Percentiles rank a stretch among this genome's conserved stretches.
Conservation (phyloP, 2,113 vertebrate genomes). For the Recurvirostra avosetta region DNA sequence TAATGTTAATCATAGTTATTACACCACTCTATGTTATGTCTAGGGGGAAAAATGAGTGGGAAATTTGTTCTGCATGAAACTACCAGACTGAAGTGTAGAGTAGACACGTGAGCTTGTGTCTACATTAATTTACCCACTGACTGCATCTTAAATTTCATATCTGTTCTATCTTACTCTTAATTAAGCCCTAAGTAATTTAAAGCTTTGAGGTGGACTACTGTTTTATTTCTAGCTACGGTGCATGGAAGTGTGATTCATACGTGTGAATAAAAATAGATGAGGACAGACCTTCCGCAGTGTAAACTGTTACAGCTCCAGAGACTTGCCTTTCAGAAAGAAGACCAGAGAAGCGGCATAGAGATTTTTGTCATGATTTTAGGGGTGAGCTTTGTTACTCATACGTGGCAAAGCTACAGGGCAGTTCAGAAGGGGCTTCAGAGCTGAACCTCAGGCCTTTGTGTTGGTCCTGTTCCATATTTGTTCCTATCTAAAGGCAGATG, state of each 20-base stretch:
- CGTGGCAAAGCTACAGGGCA: not conserved
- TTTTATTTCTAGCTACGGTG: constrained; percentile 51
- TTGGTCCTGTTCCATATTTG: not conserved
- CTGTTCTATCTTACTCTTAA: constrained; percentile 36
- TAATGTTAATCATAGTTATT: constrained; percentile 43
- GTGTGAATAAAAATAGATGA: constrained; percentile 48
- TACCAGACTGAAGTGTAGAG: not conserved
- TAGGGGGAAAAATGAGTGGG: not conserved
- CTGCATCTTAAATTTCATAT: constrained; percentile 46
- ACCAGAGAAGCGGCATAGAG: not conserved
- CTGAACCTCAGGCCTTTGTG: not conserved
- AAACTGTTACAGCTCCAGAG: not conserved
- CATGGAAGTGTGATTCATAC: constrained; percentile 33
- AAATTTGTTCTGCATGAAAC: constrained; percentile 27
- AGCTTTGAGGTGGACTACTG: constrained; percentile 29
- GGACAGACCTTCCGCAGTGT: constrained; percentile 28
- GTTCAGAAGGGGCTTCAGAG: not conserved
- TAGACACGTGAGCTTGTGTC: constrained; percentile 1
- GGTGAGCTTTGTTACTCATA: not conserved
- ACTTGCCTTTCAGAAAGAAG: not conserved
- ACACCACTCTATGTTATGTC: not conserved
- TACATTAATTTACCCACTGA: constrained; percentile 22
- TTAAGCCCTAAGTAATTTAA: constrained; percentile 45
- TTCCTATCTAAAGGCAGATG: not conserved
- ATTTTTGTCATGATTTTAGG: not conserved